These are phyloP conservation scores for Elachura formosa DNA, from an alignment of 2,113 vertebrate genomes.

Conservation along the genomic window DNA sequence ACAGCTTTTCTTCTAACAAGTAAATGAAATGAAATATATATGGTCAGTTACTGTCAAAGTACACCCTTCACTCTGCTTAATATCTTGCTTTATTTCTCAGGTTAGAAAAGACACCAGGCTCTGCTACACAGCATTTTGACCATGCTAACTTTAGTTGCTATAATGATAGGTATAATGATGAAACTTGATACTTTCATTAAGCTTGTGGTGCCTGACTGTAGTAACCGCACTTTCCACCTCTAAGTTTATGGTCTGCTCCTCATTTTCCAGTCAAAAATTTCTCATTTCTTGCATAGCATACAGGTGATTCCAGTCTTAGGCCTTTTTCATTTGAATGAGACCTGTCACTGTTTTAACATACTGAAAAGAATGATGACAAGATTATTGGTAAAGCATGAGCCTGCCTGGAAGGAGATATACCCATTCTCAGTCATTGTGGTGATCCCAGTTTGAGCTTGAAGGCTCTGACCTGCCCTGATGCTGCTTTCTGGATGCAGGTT, in stretches of 20 bases:
- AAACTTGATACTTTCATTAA: not conserved
- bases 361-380: not conserved
- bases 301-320: not conserved
- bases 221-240: not conserved
- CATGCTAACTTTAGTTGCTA: not conserved
- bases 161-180: no score
- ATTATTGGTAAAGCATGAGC: not conserved
- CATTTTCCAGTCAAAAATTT: not conserved
- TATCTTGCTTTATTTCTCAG: not conserved
- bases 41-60: not conserved
- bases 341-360: not conserved
- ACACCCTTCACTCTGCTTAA: not conserved
- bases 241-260: not conserved
- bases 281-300: not conserved
- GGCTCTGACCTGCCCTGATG: not conserved
- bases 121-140: not conserved
- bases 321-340: not conserved
- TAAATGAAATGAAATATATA: not conserved
- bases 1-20: not conserved
- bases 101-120: not conserved
- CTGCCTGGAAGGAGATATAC: not conserved
- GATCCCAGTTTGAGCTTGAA: not conserved
- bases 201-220: not conserved
- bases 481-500: not conserved
- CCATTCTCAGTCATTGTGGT: rapidly evolving